Conservation (phyloP, 1,140 invertebrate genomes). For the Phymorhynchus buccinoides region DNA sequence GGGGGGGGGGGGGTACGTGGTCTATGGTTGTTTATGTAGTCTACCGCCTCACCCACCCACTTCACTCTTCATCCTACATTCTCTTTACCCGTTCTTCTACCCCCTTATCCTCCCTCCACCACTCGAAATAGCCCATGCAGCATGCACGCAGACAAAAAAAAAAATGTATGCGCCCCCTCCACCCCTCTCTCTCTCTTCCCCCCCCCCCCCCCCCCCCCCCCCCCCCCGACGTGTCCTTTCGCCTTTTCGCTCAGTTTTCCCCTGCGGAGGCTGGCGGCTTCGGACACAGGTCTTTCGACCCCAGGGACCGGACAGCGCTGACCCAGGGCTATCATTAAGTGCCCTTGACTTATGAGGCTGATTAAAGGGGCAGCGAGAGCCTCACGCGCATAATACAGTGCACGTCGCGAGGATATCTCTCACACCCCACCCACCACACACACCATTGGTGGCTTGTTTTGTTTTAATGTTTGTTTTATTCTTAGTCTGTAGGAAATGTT, state of each 20-base stretch:
- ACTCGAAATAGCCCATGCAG: neutral
- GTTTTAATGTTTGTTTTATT: no score
- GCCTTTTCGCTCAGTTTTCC: no score
- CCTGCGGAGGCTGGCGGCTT: neutral
- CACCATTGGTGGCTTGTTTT: no score
- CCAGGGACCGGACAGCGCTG: neutral
- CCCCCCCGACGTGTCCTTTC: neutral
- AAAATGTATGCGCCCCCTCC: neutral
- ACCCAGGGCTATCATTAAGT: neutral
- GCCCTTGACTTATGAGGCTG: neutral
- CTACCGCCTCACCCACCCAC: neutral
- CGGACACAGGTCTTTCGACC: neutral
- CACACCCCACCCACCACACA: no score
- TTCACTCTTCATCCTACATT: neutral
- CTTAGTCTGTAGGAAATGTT: no score
- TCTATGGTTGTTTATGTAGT: no score
- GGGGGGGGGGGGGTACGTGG: no score
- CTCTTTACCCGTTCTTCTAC: neutral
- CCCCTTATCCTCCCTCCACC: neutral
- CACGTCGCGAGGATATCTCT: no score
- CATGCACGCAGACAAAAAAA: no score
- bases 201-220: neutral
- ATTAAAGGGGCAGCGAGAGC: neutral
- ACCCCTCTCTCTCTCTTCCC: neutral
- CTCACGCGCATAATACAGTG: neutral